Percentiles rank a stretch among this genome's conserved stretches.
Evolutionary conservation across 2,797 vertebrate species (phyloP).

Genomic region (Schizopygopsis pylzovi): DNA sequence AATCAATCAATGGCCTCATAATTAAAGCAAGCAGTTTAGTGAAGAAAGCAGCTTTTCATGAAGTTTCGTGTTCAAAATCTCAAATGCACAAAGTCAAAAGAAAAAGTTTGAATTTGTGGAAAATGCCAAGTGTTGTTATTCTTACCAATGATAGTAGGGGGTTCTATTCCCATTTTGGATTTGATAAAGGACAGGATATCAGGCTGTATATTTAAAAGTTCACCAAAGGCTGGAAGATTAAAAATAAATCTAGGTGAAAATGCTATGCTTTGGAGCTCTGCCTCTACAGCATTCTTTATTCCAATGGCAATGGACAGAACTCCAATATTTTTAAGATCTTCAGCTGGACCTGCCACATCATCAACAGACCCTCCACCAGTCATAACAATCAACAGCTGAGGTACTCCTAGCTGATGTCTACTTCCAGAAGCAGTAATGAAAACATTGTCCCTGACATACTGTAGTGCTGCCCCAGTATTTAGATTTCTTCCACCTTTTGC

Average conservation of each 20-base stretch:
- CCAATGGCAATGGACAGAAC: slow-evolving; percentile 68
- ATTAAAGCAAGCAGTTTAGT: slow-evolving; percentile 36
- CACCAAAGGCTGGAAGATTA: slow-evolving; percentile 73
- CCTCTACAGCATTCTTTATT: slow-evolving; percentile 57
- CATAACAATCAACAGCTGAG: slow-evolving; percentile 58
- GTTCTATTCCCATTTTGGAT: slow-evolving; percentile 69
- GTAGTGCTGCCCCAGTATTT: slow-evolving; percentile 77
- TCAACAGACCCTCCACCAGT: slow-evolving; percentile 53
- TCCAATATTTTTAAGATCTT: slow-evolving; percentile 74
- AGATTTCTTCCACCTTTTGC: slow-evolving; percentile 75
- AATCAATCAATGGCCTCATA: neutral
- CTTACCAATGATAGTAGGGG: slow-evolving; percentile 75
- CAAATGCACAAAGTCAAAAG: neutral
- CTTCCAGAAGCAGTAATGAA: slow-evolving; percentile 61
- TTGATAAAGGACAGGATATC: slow-evolving; percentile 74
- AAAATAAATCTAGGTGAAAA: slow-evolving; percentile 73
- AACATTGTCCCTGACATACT: slow-evolving; percentile 72
- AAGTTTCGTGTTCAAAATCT: slow-evolving; percentile 9
- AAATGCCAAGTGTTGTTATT: slow-evolving; percentile 38
- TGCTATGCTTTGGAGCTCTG: slow-evolving; percentile 74
- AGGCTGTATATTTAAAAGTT: slow-evolving; percentile 77
- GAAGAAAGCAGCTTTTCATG: slow-evolving; percentile 12
- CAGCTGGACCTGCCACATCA: slow-evolving; percentile 47
- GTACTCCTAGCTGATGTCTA: slow-evolving; percentile 49
- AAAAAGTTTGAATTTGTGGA: neutral